Evolutionary conservation across 2,113 vertebrate species (phyloP), one percentile per base, ranked within the genome.

Genomic region (Paraplagusia blochii): DNA sequence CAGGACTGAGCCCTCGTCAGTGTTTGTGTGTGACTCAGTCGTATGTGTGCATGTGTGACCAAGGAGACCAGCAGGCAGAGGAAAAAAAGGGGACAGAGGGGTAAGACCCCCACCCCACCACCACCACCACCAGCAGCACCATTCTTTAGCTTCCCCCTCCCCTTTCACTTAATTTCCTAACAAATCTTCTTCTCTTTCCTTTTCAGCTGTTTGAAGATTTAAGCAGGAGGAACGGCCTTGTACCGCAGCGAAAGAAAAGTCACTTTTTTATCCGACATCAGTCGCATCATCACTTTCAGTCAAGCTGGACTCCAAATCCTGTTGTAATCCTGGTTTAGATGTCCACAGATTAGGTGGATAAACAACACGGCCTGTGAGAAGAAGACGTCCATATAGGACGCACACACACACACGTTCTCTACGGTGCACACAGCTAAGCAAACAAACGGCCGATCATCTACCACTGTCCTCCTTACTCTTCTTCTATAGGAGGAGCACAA

Each of bases 1-100:
- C 78, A 76, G 77, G 69, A 82, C 83, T 83, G 82, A 86, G 82
- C 83, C 81, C 63, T 81, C 53, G 88, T 88, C 85, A 63, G 69
- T 76, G 66, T 59, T 58, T 74, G 69, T 80, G 81, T 74, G 62
- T 63, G 67, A 44, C 53, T 13, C 61, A 46, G 64, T 58, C 51
- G 58, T 74, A 65, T 76, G 74, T 72, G 72, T 72, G 75, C 40
- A 49, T 80, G 71, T 78, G 85, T 82, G 83, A 78, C 79, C 81
- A 77, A 82, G 81, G 82, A 85, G 76, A 84, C 76, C 45, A 15
- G 68, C 53, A 58, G 53, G 44, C 58, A 58, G 68, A 64, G 66
- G 74, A 22, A 4, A 29, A 73, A 74, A 60, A 63, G 58, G 70
- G 60, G 71, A 64, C 56, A 65, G 46, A 73, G 72, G 72, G 63